Evolutionary conservation across 2,113 vertebrate genomes (phyloP).

Genomic region (Dunckerocampus dactyliophorus): DNA sequence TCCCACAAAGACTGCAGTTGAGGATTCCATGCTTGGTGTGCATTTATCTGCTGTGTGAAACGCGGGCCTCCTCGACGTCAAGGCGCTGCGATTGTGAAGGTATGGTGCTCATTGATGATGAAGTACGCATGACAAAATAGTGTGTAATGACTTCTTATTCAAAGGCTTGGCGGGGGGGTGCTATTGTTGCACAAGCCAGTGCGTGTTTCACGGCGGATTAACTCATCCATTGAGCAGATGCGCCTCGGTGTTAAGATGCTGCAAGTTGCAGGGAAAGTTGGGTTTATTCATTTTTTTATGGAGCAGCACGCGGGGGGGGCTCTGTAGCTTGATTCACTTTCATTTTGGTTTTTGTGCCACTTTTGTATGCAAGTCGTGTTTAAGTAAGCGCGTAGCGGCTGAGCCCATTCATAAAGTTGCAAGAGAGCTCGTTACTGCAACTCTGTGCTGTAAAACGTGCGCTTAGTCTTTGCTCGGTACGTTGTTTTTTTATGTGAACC

Average conservation of each 20-base stretch:
- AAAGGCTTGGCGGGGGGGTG: slow-evolving; percentile 33
- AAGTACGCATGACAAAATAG: slow-evolving; percentile 12
- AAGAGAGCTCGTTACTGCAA: slow-evolving; percentile 15
- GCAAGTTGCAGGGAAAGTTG: not conserved
- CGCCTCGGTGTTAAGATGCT: slow-evolving; percentile 2
- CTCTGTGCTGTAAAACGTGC: slow-evolving; percentile 5
- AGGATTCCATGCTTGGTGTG: slow-evolving; percentile 71
- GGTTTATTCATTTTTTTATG: not conserved
- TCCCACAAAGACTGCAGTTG: slow-evolving; percentile 72
- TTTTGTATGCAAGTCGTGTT: slow-evolving; percentile 15
- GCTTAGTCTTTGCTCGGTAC: not conserved
- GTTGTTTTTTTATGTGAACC: not conserved
- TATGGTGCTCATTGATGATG: slow-evolving; percentile 47
- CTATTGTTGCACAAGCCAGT: slow-evolving; percentile 37
- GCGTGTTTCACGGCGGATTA: slow-evolving; percentile 36
- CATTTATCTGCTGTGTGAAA: slow-evolving; percentile 62
- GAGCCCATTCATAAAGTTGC: slow-evolving; percentile 65
- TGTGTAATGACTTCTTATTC: slow-evolving; percentile 18
- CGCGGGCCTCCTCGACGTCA: slow-evolving; percentile 70
- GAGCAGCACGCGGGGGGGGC: not conserved
- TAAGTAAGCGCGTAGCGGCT: slow-evolving; percentile 15
- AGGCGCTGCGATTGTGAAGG: slow-evolving; percentile 64
- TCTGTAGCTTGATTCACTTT: not conserved
- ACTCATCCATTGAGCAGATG: slow-evolving; percentile 10
- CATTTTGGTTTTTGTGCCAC: not conserved